Evolutionary conservation across 2,888 invertebrate species (phyloP), one percentile per base, ranked within the genome.

Genomic region (Buathra laborator): DNA sequence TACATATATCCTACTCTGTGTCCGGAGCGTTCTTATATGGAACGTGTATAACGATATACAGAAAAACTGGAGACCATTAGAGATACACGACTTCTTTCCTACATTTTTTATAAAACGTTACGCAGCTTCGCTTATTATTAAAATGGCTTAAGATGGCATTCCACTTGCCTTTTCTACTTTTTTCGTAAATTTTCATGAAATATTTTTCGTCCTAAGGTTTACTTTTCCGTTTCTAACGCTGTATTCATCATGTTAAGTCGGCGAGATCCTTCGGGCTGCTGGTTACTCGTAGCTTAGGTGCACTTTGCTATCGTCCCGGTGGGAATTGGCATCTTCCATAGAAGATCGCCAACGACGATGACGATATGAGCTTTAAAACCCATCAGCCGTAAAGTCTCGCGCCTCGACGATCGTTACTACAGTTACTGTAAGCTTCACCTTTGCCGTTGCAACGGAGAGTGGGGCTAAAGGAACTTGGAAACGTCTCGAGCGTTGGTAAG

Each of bases 361-460:
- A 43, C 68, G 76, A 72, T 71, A 81, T 68, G 78, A 81, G 81
- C 84, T 78, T 84, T 70, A 74, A 64, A 85, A 83, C 72, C 85
- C 76, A 83, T 81, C 76, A 77, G 76, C 81, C 68, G 79, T 86
- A 85, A 85, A 85, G 76, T 83, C 81, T 78, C 62, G 74, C 78
- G 62, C 44, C 64, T 66, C 71, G 64, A 67, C 77, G 84, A 84
- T 56, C 84, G 81, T 74, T 78, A 70, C 78, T 66, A 53, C 74
- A 66, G 74, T 78, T 74, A 70, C 74, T 62, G 29, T 74, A 32
- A 70, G 74, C 77, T 78, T 68, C 51, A 70, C 59, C 29, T 71
- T 66, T 29, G 48, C 62, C 29, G 44, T 32, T 16, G 37, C 37
- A 24, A 24, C 62, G 24, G 44, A 48, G 59, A 44, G 74, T 9